A percentile compares a stretch with the other conserved stretches of the same genome.
phyloP scores from a whole-genome alignment of 2,888 invertebrate species.

The Lypha dubia region DNA sequence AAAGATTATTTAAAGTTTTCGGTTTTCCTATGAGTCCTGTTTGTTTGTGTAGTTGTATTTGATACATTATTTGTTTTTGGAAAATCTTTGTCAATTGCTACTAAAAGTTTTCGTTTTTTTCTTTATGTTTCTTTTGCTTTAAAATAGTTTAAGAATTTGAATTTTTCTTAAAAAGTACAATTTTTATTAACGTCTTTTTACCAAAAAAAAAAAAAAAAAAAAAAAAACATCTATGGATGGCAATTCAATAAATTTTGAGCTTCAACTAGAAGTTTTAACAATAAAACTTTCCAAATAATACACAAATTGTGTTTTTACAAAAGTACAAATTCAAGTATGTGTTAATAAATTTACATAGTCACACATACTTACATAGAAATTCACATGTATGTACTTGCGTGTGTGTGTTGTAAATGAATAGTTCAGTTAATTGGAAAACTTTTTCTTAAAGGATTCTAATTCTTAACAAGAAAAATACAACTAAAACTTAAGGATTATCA shows the following conservation, averaged over 20 bases:
- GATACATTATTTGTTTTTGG: constrained; percentile 46
- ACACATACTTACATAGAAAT: not conserved
- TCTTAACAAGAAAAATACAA: not conserved
- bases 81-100: constrained; percentile 58
- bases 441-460: constrained; percentile 27
- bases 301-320: constrained; percentile 45
- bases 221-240: no score
- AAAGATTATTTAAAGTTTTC: constrained; percentile 61
- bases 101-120: constrained; percentile 57
- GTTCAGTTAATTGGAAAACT: constrained; percentile 75
- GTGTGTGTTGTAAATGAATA: constrained; percentile 51
- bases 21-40: not conserved
- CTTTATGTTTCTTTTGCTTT: constrained; percentile 14
- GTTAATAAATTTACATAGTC: constrained; percentile 17
- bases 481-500: not conserved
- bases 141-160: constrained; percentile 27
- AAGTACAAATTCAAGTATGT: constrained; percentile 52
- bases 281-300: constrained; percentile 53
- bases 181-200: constrained; percentile 37
- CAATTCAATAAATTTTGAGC: constrained; percentile 65
- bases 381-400: not conserved
- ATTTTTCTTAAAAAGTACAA: constrained; percentile 7
- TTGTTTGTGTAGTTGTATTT: constrained; percentile 3
- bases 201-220: no score
- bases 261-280: constrained; percentile 54